Percentiles rank a stretch among this genome's conserved stretches.
phyloP scores from a whole-genome alignment of 1,140 invertebrate genomes.

The Papilio machaon region DNA sequence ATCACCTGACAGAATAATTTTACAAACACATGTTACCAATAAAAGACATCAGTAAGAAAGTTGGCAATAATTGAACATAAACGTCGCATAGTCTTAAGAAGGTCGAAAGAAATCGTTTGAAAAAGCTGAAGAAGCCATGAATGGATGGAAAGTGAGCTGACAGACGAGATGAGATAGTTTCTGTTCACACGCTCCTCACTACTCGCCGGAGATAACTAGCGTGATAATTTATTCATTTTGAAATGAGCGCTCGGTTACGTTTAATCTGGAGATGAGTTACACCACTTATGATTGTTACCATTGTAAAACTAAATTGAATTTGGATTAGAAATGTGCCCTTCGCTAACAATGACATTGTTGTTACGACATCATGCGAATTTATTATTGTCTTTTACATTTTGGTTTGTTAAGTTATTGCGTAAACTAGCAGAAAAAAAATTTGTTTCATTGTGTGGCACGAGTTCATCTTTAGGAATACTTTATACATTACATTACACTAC shows the following conservation, averaged over 20 bases:
- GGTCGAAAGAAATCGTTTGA: conserved; percentile 76
- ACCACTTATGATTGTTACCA: conserved; percentile 21
- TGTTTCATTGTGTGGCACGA: background rate
- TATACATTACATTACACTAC: too few species aligned
- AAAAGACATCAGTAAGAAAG: conserved; percentile 67
- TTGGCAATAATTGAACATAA: conserved; percentile 54
- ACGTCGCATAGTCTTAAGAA: conserved; percentile 56
- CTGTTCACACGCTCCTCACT: conserved; percentile 72
- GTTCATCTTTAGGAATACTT: too few species aligned
- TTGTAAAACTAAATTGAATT: conserved; percentile 7
- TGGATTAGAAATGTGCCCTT: conserved; percentile 14
- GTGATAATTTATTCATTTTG: conserved; percentile 39
- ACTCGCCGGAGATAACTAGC: conserved; percentile 29
- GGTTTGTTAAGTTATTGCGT: background rate
- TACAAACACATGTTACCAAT: conserved; percentile 31
- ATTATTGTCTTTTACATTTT: background rate
- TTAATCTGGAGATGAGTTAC: conserved; percentile 30
- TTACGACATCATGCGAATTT: conserved; percentile 12
- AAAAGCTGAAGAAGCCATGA: conserved; percentile 77
- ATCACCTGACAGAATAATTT: conserved; percentile 1
- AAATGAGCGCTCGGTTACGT: conserved; percentile 33
- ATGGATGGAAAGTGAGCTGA: conserved; percentile 79
- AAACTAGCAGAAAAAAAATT: too few species aligned
- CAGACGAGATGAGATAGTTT: conserved; percentile 67
- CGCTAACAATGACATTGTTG: conserved; percentile 19